These are phyloP conservation scores for Synergus laeviventris DNA, from an alignment of 2,888 invertebrate genomes.

Conservation along the genomic window DNA sequence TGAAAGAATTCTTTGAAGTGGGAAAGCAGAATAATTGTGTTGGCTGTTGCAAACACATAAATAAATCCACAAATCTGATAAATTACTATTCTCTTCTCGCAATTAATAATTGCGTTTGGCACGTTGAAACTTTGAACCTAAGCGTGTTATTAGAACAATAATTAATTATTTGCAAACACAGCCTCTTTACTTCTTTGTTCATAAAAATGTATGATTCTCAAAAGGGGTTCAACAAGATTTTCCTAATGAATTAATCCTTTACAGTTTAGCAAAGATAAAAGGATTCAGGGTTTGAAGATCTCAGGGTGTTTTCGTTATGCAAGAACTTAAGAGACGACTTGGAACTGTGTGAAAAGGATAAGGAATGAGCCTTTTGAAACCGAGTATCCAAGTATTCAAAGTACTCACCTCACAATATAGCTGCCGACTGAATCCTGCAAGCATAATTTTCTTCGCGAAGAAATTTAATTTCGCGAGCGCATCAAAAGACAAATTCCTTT, in stretches of 20 bases:
- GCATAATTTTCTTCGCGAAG: slow-evolving; percentile 20
- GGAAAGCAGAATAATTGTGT: slow-evolving; percentile 15
- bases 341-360: slow-evolving; percentile 43
- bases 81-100: neutral
- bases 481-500: neutral
- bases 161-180: neutral
- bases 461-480: slow-evolving; percentile 24
- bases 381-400: slow-evolving; percentile 38
- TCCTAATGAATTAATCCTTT: neutral
- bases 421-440: slow-evolving; percentile 7
- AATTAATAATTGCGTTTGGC: neutral
- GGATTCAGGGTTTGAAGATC: neutral
- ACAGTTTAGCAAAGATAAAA: neutral
- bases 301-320: neutral
- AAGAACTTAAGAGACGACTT: slow-evolving; percentile 22
- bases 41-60: slow-evolving; percentile 20
- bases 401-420: slow-evolving; percentile 30
- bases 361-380: slow-evolving; percentile 46
- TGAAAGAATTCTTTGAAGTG: slow-evolving; percentile 4
- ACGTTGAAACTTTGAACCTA: neutral
- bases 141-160: neutral
- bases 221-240: neutral
- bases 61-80: slow-evolving; percentile 1
- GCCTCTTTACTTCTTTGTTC: neutral
- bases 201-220: neutral